These are phyloP conservation scores for Penaeus vannamei DNA, from an alignment of 1,140 invertebrate species.

Conservation along the genomic window DNA sequence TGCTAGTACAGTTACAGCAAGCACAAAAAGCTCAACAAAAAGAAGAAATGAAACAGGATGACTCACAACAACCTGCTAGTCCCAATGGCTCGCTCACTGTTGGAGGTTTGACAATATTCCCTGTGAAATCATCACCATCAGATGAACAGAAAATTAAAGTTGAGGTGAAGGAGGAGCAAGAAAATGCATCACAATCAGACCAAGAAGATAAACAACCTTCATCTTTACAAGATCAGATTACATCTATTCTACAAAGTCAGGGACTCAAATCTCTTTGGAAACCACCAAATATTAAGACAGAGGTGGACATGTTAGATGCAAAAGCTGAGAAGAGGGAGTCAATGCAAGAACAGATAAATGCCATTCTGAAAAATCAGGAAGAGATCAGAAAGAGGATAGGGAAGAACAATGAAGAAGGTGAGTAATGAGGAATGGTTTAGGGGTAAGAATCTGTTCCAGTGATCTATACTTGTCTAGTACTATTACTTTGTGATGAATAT, in stretches of 20 bases:
- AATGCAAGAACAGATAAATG: conserved; percentile 59
- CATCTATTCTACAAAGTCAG: conserved; percentile 44
- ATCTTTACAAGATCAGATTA: conserved; percentile 56
- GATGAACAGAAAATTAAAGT: conserved; percentile 8
- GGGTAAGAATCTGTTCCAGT: too few species aligned
- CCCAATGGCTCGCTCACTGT: conserved; percentile 30
- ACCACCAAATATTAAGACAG: not conserved
- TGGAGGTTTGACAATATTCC: conserved; percentile 46
- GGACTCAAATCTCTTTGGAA: conserved; percentile 47
- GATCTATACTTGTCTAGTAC: too few species aligned
- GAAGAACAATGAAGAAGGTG: conserved; percentile 34
- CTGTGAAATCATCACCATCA: conserved; percentile 19
- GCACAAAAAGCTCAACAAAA: not conserved
- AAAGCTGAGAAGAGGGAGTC: conserved; percentile 29
- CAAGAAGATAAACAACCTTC: conserved; percentile 19
- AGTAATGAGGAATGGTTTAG: not conserved
- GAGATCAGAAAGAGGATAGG: conserved; percentile 37
- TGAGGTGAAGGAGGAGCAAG: conserved; percentile 34
- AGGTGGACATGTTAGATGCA: not conserved
- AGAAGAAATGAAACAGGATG: not conserved
- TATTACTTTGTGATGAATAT: too few species aligned
- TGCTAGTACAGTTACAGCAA: not conserved
- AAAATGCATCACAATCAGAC: not conserved
- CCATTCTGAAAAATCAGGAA: conserved; percentile 50
- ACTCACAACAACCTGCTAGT: too few species aligned